Evolutionary conservation across 2,888 invertebrate genomes (phyloP).

Genomic region (Scaptodrosophila latifasciaeformis): DNA sequence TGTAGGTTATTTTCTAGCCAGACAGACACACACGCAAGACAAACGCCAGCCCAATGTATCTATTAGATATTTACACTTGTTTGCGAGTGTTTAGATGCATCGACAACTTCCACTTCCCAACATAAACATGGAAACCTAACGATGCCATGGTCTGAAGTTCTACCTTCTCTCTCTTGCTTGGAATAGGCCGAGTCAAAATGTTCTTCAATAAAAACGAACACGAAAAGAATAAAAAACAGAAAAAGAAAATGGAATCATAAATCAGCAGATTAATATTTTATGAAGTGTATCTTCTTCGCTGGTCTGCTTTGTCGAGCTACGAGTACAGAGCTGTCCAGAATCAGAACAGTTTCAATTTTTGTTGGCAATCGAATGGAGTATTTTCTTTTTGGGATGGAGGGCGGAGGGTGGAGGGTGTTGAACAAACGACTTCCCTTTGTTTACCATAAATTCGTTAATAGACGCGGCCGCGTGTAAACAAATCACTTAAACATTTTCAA

Average conservation of each 20-base stretch:
- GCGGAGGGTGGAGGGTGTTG: conserved; percentile 24
- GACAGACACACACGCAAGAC: too few species aligned
- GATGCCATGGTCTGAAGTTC: too few species aligned
- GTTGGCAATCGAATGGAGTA: not conserved
- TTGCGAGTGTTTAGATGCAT: conserved; percentile 19
- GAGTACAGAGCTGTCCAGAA: conserved; percentile 33
- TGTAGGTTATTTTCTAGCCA: too few species aligned
- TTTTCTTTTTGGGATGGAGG: not conserved
- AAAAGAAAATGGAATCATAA: conserved; percentile 61
- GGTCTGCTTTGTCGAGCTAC: conserved; percentile 1
- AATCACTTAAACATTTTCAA: conserved; percentile 72
- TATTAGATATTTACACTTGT: conserved; percentile 27
- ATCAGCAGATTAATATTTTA: conserved; percentile 68
- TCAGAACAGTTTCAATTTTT: conserved; percentile 1
- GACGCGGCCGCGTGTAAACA: conserved; percentile 71
- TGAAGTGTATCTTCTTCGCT: conserved; percentile 57
- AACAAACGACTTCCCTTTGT: conserved; percentile 69
- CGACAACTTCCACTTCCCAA: conserved; percentile 8
- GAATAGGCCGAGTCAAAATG: conserved; percentile 23
- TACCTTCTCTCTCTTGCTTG: conserved; percentile 24
- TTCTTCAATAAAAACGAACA: conserved; percentile 50
- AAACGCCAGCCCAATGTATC: too few species aligned
- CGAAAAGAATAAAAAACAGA: too few species aligned
- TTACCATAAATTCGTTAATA: conserved; percentile 70
- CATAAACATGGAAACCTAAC: conserved; percentile 22